Evolutionary conservation across 37 sponge, comb jelly and placozoan species (phyloP).

Genomic region (Tethya wilhelma): DNA sequence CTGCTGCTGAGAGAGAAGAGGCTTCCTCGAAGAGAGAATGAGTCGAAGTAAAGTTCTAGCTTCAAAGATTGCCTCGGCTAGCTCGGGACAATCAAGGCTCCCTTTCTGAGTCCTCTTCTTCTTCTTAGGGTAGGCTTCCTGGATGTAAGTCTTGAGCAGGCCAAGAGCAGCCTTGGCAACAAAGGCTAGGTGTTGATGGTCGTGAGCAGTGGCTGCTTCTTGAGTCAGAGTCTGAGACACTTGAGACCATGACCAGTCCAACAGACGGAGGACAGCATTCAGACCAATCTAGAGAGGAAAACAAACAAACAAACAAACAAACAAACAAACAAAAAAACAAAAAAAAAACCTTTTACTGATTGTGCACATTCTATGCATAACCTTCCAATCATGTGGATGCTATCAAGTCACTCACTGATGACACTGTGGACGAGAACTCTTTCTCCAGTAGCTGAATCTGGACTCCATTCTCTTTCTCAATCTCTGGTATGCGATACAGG

Average conservation of each 20-base stretch:
- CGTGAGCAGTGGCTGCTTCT: neutral
- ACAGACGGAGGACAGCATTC: constrained; percentile 63
- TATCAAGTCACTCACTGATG: constrained; percentile 52
- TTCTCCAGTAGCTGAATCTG: constrained; percentile 66
- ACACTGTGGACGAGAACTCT: constrained; percentile 72
- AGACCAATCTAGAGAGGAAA: constrained; percentile 59
- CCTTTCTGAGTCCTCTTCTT: constrained; percentile 11
- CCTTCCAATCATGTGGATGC: too few relatives aligned
- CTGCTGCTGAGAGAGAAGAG: constrained; percentile 15
- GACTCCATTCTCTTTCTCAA: constrained; percentile 47
- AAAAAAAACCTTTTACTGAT: too few relatives aligned
- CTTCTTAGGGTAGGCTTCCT: constrained; percentile 65
- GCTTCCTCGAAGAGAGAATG: constrained; percentile 56
- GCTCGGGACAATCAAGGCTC: constrained; percentile 54
- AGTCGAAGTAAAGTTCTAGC: constrained; percentile 43
- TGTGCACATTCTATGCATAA: too few relatives aligned
- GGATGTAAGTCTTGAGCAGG: constrained; percentile 72
- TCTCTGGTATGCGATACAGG: constrained; percentile 61
- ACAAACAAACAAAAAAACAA: too few relatives aligned
- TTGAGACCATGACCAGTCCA: constrained; percentile 81
- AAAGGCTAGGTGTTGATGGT: constrained; percentile 36
- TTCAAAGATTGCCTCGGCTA: constrained; percentile 63
- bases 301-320: too few relatives aligned
- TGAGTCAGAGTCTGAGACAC: neutral
- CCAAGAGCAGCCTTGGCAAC: constrained; percentile 61